Conservation (phyloP, 2,797 vertebrate genomes). For the Brachymystax lenok region DNA sequence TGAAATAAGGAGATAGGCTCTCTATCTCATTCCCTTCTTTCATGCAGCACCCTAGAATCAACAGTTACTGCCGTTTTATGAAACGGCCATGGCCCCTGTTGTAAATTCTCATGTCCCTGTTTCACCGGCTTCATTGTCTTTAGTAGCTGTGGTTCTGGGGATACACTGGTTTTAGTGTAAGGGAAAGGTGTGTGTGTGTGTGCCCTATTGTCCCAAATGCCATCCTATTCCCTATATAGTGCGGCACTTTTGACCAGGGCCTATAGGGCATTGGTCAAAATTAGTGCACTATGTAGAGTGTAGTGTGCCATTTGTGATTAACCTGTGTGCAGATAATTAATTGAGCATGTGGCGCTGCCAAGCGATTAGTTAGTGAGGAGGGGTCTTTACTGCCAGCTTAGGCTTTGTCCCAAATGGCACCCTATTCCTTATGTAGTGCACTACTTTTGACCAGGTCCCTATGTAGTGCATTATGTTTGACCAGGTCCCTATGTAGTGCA, state of each 20-base stretch:
- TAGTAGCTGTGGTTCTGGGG: not conserved
- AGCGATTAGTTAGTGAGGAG: not conserved
- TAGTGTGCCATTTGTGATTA: not conserved
- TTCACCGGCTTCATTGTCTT: not conserved
- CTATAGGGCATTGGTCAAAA: no score
- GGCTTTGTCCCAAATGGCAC: no score
- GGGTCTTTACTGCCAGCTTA: not conserved
- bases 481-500: no score
- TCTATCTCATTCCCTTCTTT: slow-evolving; percentile 39
- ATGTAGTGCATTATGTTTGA: no score
- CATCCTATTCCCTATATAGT: not conserved
- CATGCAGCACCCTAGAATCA: not conserved
- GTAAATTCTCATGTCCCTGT: not conserved
- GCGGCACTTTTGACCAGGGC: no score
- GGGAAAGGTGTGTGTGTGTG: not conserved
- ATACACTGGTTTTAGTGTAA: not conserved
- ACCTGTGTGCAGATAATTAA: not conserved
- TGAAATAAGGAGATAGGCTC: slow-evolving; percentile 44
- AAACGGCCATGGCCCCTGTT: slow-evolving; percentile 1
- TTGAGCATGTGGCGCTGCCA: not conserved
- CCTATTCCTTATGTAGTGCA: no score
- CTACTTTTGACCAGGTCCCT: no score
- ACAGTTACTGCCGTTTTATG: not conserved
- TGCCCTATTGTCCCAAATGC: not conserved
- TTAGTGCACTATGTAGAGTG: no score